A percentile compares a stretch with the other conserved stretches of the same genome.
phyloP scores from a whole-genome alignment of 1,140 invertebrate species.

The Cheumatopsyche charites region DNA sequence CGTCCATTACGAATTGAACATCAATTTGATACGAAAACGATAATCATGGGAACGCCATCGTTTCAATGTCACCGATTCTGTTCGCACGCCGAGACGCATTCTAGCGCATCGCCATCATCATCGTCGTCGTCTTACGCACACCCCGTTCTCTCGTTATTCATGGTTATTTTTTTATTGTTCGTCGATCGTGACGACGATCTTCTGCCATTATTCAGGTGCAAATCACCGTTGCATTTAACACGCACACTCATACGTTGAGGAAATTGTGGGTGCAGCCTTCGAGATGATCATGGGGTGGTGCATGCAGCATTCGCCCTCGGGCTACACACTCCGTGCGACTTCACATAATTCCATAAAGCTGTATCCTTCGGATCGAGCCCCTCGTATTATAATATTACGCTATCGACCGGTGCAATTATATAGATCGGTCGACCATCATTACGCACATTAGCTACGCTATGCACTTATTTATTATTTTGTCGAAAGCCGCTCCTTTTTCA shows the following conservation, averaged over 20 bases:
- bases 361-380: not conserved
- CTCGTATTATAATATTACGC: conserved; percentile 21
- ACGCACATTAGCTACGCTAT: not conserved
- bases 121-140: conserved; percentile 10
- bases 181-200: not conserved
- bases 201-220: conserved; percentile 21
- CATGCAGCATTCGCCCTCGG: conserved; percentile 8
- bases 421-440: not conserved
- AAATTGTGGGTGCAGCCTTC: conserved; percentile 1
- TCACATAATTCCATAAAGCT: not conserved
- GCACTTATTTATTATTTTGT: not conserved
- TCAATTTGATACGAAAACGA: too few species aligned
- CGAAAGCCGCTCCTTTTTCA: too few species aligned
- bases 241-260: not conserved
- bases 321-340: not conserved
- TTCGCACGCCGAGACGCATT: conserved; percentile 7
- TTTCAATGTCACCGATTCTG: not conserved
- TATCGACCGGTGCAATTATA: conserved; percentile 24
- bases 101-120: conserved; percentile 3
- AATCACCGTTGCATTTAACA: conserved; percentile 25
- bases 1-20: too few species aligned
- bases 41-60: not conserved
- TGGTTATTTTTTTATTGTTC: too few species aligned
- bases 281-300: conserved; percentile 18
- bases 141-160: too few species aligned